Base-by-base conservation (phyloP, 2,888 invertebrate species). In the Paralinhomoeus sp. region DNA sequence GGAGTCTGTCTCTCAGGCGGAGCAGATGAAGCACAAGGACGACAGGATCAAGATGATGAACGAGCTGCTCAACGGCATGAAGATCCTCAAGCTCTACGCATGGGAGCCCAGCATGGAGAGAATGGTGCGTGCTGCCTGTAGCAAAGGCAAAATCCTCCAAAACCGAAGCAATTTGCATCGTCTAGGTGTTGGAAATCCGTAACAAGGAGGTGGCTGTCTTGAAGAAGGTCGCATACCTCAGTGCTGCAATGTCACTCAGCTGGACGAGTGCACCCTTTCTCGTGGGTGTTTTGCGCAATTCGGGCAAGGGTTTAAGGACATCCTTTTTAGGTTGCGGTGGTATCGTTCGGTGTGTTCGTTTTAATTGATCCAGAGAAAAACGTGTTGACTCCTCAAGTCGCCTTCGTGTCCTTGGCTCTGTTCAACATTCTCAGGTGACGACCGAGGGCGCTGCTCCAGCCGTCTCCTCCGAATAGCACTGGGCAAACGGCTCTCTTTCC, bases 351-450 rank as follows among this genome's bases (percentile, higher is more conserved):
- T 58, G 76, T 79, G 48, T 87, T 75, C 69, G 73, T 82, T 53
- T 67, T 77, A 56, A 66, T 58, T 12, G 60, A 63, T 34, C 57
- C 57, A 1, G 54, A 54, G 22, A 70, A 72, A 55, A 74, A 84
- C 67, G 64, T 76, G 50, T 69, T 87, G 64, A 78, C 77, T 56
- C 76, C 82, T 23, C 51, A 57, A 49, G 37, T 42, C 1, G 35
- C 42, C 2, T 42, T 42, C 31, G 37, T 42, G 17, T 36, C 42
- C 17, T 18, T 42, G 22, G 15, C 37, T 17, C 17, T 12, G 9
- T 87, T 93, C 75, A 89, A 91, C 73, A 84, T 91, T 59, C 76
- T 93, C 59, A 75, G 89, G 65, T 83, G n/a, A n/a, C n/a, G n/a
- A n/a, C n/a, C n/a, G n/a, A n/a, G n/a, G n/a, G n/a, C n/a, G n/a